These are phyloP conservation scores for Rhinichthys osculus DNA, from an alignment of 2,797 vertebrate genomes.

Conservation along the genomic window DNA sequence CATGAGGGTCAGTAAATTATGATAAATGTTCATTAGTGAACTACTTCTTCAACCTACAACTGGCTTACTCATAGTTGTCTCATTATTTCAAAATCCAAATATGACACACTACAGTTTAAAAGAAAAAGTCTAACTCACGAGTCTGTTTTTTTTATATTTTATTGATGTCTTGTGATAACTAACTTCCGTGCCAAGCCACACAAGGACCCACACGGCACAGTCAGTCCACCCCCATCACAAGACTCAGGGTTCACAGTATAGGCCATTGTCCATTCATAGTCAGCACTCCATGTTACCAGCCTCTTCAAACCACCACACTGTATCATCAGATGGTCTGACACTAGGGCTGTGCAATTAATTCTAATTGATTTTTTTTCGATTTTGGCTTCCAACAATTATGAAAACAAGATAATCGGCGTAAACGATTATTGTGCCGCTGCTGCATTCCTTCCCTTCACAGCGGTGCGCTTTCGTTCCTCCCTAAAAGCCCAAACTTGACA, in stretches of 20 bases:
- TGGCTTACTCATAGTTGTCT: neutral
- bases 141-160: constrained; percentile 7
- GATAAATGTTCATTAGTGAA: neutral
- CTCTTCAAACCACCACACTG: constrained; percentile 17
- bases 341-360: no score
- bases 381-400: no score
- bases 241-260: constrained; percentile 57
- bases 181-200: constrained; percentile 43
- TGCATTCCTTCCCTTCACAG: no score
- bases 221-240: constrained; percentile 53
- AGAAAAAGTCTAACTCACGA: neutral
- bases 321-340: constrained; percentile 35
- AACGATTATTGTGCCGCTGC: no score
- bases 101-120: neutral
- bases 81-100: neutral
- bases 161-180: constrained; percentile 49
- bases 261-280: constrained; percentile 59
- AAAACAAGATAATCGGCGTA: no score
- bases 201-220: constrained; percentile 57
- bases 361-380: no score
- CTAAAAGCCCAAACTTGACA: no score
- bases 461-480: no score
- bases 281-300: constrained; percentile 38
- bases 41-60: neutral
- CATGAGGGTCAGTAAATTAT: neutral